A percentile compares a stretch with the other conserved stretches of the same genome.
Evolutionary conservation across 1,140 invertebrate genomes (phyloP).

Genomic region (Leptinotarsa texana): DNA sequence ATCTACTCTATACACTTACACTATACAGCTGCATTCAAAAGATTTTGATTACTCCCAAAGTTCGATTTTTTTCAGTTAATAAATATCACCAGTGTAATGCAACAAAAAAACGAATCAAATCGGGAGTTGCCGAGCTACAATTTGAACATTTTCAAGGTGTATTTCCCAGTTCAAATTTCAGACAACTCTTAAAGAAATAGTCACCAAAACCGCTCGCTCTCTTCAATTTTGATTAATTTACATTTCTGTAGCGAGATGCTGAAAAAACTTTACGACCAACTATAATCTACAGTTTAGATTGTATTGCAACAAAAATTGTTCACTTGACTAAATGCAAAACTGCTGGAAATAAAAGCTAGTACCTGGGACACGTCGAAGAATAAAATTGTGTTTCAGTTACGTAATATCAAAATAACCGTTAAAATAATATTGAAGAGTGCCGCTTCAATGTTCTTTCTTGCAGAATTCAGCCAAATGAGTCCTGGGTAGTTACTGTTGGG

Average conservation of each 20-base stretch:
- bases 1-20: slow-evolving; percentile 1
- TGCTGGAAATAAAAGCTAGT: not conserved
- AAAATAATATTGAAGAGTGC: not conserved
- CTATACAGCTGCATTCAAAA: not conserved
- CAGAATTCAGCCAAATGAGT: slow-evolving; percentile 48
- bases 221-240: no score
- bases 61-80: not conserved
- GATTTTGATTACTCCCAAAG: not conserved
- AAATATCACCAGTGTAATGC: not conserved
- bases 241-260: no score
- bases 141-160: not conserved
- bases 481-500: slow-evolving; percentile 74
- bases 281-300: no score
- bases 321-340: no score
- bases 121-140: not conserved
- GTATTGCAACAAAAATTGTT: no score
- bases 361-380: no score
- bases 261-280: no score
- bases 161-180: no score
- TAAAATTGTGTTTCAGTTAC: slow-evolving; percentile 2
- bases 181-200: no score
- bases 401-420: slow-evolving; percentile 14
- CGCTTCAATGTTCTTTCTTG: slow-evolving; percentile 3
- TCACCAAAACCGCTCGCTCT: no score
- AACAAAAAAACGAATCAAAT: not conserved